phyloP scores from a whole-genome alignment of 2,797 vertebrate genomes.

The Bucorvus abyssinicus region DNA sequence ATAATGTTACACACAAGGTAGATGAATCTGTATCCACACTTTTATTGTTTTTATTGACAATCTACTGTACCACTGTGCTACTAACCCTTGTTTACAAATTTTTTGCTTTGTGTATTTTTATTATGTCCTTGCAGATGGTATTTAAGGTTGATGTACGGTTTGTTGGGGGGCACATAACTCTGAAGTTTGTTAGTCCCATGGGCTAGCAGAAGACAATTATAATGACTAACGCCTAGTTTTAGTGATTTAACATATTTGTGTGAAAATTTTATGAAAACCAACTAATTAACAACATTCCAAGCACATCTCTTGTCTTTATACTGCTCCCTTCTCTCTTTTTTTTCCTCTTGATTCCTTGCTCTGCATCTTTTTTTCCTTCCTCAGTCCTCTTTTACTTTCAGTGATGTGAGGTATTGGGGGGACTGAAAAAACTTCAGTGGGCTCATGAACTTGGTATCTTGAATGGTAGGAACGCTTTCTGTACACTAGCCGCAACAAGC shows the following conservation, averaged over 20 bases:
- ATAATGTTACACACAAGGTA: constrained; percentile 65
- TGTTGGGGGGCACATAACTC: constrained; percentile 56
- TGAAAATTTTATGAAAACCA: constrained; percentile 43
- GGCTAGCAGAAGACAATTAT: constrained; percentile 61
- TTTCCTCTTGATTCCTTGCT: neutral
- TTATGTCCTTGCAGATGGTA: constrained; percentile 62
- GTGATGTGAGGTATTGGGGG: neutral
- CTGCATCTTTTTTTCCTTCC: neutral
- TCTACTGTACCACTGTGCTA: constrained; percentile 78
- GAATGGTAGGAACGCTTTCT: neutral
- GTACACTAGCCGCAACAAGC: neutral
- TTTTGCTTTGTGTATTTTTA: constrained; percentile 65
- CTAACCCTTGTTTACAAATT: constrained; percentile 77
- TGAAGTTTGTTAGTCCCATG: constrained; percentile 53
- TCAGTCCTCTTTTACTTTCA: neutral
- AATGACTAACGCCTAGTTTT: constrained; percentile 45
- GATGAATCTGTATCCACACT: constrained; percentile 63
- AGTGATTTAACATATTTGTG: constrained; percentile 54
- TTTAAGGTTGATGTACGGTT: constrained; percentile 66
- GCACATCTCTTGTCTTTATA: neutral
- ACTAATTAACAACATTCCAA: constrained; percentile 30
- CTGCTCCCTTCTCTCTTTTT: neutral
- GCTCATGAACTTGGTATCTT: neutral
- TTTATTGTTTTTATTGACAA: constrained; percentile 75
- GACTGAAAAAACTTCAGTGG: neutral